Conservation (phyloP, 1,140 invertebrate genomes). For the Drosophila ohnishii region DNA sequence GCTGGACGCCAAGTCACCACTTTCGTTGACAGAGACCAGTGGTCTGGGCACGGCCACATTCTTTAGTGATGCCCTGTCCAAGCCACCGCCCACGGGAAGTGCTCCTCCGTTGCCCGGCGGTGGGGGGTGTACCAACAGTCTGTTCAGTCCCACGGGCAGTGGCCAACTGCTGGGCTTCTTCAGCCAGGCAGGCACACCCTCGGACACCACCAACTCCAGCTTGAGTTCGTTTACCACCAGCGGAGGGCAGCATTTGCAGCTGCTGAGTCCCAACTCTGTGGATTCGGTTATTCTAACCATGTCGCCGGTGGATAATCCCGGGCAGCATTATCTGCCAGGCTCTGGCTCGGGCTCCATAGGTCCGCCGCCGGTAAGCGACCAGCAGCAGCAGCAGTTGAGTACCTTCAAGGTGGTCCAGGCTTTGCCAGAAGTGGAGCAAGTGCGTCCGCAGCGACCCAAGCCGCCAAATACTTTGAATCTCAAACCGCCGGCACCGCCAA, state of each 20-base stretch:
- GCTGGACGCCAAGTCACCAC: slow-evolving; percentile 80
- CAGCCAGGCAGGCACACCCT: slow-evolving; percentile 85
- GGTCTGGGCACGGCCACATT: slow-evolving; percentile 80
- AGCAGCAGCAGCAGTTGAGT: slow-evolving; percentile 62
- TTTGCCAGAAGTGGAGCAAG: slow-evolving; percentile 48
- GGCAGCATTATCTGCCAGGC: slow-evolving; percentile 44
- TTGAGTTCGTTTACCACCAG: slow-evolving; percentile 87
- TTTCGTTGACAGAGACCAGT: slow-evolving; percentile 78
- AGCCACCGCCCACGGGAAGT: slow-evolving; percentile 31
- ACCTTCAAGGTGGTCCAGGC: slow-evolving; percentile 66
- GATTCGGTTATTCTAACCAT: slow-evolving; percentile 90
- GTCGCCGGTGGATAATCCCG: slow-evolving; percentile 85
- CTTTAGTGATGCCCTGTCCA: slow-evolving; percentile 61
- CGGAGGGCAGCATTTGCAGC: slow-evolving; percentile 82
- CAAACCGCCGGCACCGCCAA: slow-evolving; percentile 86
- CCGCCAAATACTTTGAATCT: slow-evolving; percentile 92
- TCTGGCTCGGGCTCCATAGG: background rate
- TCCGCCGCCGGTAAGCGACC: background rate
- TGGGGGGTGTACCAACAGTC: background rate
- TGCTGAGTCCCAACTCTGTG: slow-evolving; percentile 85
- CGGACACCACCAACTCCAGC: slow-evolving; percentile 86
- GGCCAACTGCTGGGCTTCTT: slow-evolving; percentile 65
- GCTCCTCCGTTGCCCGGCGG: slow-evolving; percentile 11
- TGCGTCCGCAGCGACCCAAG: slow-evolving; percentile 89
- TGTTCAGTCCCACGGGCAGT: slow-evolving; percentile 78